These are phyloP conservation scores for Falco cherrug DNA, from an alignment of 2,797 vertebrate genomes.

Conservation along the genomic window DNA sequence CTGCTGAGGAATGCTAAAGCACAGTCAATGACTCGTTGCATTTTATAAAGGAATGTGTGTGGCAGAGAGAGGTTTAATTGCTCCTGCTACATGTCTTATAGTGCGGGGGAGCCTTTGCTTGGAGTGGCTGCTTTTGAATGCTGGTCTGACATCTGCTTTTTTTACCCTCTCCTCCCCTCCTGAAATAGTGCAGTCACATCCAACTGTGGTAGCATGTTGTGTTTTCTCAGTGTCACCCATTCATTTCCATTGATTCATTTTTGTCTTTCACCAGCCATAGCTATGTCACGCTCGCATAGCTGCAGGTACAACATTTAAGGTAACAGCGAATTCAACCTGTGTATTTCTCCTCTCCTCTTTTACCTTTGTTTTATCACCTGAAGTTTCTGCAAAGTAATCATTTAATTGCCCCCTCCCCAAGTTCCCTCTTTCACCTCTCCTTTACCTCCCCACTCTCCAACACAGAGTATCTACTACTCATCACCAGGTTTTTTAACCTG, in stretches of 20 bases:
- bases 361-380: background rate
- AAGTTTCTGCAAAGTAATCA: background rate
- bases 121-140: conserved; percentile 8
- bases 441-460: background rate
- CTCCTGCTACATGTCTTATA: conserved; percentile 16
- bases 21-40: conserved; percentile 18
- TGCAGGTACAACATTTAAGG: background rate
- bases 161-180: conserved; percentile 3
- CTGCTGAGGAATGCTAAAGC: conserved; percentile 11
- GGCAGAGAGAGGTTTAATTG: conserved; percentile 49
- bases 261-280: conserved; percentile 18
- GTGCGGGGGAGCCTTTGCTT: conserved; percentile 20
- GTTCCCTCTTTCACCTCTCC: background rate
- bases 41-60: conserved; percentile 44
- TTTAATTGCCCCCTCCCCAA: background rate
- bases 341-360: background rate
- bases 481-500: background rate
- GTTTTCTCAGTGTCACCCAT: conserved; percentile 49
- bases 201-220: conserved; percentile 11
- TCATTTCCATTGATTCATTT: conserved; percentile 40
- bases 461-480: background rate
- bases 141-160: conserved; percentile 32
- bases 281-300: background rate
- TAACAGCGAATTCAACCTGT: background rate
- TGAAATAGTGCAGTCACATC: background rate